Conservation (phyloP, 2,888 invertebrate species). For the Lottia gigantea region DNA sequence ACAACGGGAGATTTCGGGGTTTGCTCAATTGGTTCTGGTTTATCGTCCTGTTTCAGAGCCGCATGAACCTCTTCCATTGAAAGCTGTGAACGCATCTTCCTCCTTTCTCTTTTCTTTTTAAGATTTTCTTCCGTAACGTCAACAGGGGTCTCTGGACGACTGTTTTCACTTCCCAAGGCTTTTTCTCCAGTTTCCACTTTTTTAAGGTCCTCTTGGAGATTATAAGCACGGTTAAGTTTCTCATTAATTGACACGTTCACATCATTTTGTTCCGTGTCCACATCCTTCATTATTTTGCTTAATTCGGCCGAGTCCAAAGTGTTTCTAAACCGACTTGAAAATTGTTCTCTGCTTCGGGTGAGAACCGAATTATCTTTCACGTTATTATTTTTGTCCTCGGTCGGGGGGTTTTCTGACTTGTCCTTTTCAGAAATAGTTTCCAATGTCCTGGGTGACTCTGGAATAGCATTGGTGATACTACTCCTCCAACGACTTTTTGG, state of each 20-base stretch:
- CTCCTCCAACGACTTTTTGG: slow-evolving; percentile 20
- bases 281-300: slow-evolving; percentile 27
- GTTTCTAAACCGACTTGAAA: slow-evolving; percentile 33
- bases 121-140: slow-evolving; percentile 40
- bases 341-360: slow-evolving; percentile 28
- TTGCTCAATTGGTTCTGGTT: slow-evolving; percentile 11
- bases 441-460: slow-evolving; percentile 31
- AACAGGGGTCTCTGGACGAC: neutral
- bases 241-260: slow-evolving; percentile 10
- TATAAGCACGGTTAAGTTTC: slow-evolving; percentile 21
- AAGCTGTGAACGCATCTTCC: slow-evolving; percentile 52
- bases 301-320: slow-evolving; percentile 45
- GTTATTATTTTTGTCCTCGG: slow-evolving; percentile 16
- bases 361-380: slow-evolving; percentile 19
- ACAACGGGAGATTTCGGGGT: slow-evolving; percentile 19
- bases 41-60: slow-evolving; percentile 39
- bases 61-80: slow-evolving; percentile 55
- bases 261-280: slow-evolving; percentile 20
- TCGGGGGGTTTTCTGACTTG: slow-evolving; percentile 27
- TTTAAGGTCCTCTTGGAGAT: slow-evolving; percentile 24
- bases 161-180: neutral
- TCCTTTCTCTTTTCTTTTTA: slow-evolving; percentile 46
- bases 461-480: neutral
- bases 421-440: slow-evolving; percentile 53
- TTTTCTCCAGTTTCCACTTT: neutral